A percentile compares a stretch with the other conserved stretches of the same genome.
Conservation (phyloP, 2,113 vertebrate genomes). For the Anser brachyrhynchus region DNA sequence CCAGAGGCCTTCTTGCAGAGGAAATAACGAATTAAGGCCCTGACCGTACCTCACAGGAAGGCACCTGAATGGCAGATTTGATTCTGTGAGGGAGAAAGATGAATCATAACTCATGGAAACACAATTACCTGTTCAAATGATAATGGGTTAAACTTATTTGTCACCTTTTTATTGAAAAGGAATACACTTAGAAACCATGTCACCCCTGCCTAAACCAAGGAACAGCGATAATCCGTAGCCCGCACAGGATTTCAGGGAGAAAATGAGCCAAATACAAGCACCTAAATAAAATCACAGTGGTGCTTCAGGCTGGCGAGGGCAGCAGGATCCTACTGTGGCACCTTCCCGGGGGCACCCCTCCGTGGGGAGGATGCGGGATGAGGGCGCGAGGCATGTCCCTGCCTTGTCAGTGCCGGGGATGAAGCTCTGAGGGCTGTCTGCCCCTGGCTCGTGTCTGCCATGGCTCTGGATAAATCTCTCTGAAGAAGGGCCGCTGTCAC, state of each 20-base stretch:
- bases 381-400: neutral
- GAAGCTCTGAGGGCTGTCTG: neutral
- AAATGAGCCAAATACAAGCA: neutral
- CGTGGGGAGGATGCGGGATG: too few species aligned
- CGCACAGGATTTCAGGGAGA: neutral
- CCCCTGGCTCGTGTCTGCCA: neutral
- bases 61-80: slow-evolving; percentile 19
- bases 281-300: too few species aligned
- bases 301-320: neutral
- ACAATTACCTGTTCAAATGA: neutral
- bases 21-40: slow-evolving; percentile 12
- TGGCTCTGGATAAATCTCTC: neutral
- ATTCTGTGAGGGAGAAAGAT: neutral
- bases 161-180: neutral
- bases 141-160: neutral
- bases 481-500: neutral
- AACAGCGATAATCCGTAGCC: neutral
- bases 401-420: neutral
- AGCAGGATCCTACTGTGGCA: too few species aligned
- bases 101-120: slow-evolving; percentile 3
- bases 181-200: neutral
- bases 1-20: neutral
- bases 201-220: neutral
- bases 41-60: neutral
- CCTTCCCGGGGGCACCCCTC: too few species aligned